These are phyloP conservation scores for Axis porcinus DNA, from an alignment of 2,113 vertebrate genomes.

Conservation along the genomic window DNA sequence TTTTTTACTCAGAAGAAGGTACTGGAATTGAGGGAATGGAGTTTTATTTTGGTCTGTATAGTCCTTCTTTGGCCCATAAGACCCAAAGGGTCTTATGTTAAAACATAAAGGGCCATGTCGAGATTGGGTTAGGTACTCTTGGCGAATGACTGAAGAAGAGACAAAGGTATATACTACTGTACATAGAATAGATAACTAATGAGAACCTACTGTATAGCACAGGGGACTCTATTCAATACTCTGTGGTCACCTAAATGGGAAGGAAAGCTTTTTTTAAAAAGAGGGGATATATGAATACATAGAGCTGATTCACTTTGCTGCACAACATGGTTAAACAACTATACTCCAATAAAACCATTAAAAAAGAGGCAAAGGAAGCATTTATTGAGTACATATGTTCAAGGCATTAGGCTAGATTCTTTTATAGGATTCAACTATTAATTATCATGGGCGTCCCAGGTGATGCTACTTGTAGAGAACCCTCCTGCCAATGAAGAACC, in stretches of 20 bases:
- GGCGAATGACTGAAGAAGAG: not conserved
- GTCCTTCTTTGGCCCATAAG: not conserved
- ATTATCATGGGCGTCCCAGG: not conserved
- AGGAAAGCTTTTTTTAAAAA: not conserved
- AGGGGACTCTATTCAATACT: not conserved
- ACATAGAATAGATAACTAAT: not conserved
- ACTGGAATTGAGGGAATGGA: not conserved
- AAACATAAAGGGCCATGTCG: not conserved
- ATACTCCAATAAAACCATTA: not conserved
- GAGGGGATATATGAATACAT: not conserved
- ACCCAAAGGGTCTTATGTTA: not conserved
- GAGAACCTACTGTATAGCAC: not conserved
- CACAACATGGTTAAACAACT: not conserved
- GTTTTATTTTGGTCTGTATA: not conserved
- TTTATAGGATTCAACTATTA: not conserved
- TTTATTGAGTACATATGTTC: not conserved
- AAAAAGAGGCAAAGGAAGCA: not conserved
- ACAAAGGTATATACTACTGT: not conserved
- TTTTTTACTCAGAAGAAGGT: not conserved
- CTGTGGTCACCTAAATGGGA: not conserved
- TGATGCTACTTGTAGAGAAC: not conserved
- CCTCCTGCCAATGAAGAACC: not conserved
- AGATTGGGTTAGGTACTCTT: not conserved
- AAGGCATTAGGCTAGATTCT: not conserved
- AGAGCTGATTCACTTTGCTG: not conserved